Percentiles rank a stretch among this genome's conserved stretches.
These are phyloP conservation scores for Drosophila pegasa DNA, from an alignment of 2,888 invertebrate species.

Conservation along the genomic window DNA sequence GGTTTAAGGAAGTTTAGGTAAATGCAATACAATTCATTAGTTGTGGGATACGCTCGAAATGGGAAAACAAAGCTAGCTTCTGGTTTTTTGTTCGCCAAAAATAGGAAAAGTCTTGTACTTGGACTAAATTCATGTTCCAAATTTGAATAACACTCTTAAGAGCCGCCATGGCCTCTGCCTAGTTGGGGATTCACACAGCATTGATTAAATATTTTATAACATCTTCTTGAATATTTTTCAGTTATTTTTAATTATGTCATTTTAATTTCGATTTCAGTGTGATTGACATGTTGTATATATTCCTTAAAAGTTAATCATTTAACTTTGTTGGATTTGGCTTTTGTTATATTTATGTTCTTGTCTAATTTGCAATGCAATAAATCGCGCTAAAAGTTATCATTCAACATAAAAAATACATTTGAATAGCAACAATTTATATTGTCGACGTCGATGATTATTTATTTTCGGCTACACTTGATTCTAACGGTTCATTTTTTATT, in stretches of 20 bases:
- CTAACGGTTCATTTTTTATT: constrained; percentile 52
- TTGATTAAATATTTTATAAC: not conserved
- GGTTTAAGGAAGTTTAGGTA: constrained; percentile 40
- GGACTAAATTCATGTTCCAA: not conserved
- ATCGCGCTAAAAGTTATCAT: constrained; percentile 16
- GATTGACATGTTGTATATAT: constrained; percentile 7
- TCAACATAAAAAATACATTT: constrained; percentile 20
- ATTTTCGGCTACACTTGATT: constrained; percentile 24
- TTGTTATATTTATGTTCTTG: constrained; percentile 7
- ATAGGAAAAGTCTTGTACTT: not conserved
- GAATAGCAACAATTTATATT: constrained; percentile 23
- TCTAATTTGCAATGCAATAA: constrained; percentile 35
- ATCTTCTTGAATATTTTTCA: not conserved
- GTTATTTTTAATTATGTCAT: not conserved
- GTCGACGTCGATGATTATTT: constrained; percentile 12
- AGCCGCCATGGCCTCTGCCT: not conserved
- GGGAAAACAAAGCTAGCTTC: constrained; percentile 15
- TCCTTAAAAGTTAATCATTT: not conserved
- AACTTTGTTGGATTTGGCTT: not conserved
- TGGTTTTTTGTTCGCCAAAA: constrained; percentile 8
- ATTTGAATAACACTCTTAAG: not conserved
- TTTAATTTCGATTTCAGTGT: constrained; percentile 1
- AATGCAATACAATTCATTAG: constrained; percentile 21
- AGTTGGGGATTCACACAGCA: not conserved
- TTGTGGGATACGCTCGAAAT: constrained; percentile 6